Base-by-base conservation (phyloP, 2,888 invertebrate genomes). In the Lepas anatifera region DNA sequence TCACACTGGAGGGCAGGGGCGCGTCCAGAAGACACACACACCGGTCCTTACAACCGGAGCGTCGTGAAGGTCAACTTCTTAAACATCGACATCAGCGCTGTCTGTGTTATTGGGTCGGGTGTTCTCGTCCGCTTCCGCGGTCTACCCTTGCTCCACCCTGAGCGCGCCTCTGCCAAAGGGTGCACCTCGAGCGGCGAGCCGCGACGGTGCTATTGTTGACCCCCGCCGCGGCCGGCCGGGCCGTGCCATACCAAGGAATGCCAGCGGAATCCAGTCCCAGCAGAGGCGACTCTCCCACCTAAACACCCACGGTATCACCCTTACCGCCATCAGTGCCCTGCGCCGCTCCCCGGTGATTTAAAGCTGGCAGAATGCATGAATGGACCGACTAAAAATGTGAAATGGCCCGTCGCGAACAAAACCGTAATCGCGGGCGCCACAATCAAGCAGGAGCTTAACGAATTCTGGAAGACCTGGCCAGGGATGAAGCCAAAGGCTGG, bases 321-420 rank as follows among this genome's bases (percentile, higher is more conserved):
- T 58, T 58, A 58, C 58, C 16, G 58, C 6, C 58, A 32, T 2
- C 58, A 29, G 18, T 58, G 58, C 58, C 29, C 32, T 16, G 58
- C 7, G 32, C 32, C 32, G 58, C 32, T 58, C 58, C 18, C 32
- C 29, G 58, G 58, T 58, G 58, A 58, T 58, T 58, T 58, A 58
- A 58, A 58, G n/a, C 58, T 58, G 18, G 32, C 58, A 58, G 58
- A 58, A 58, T 58, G 58, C 58, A 58, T 58, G 58, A 58, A 58
- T 58, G 58, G 58, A 58, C 29, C 32, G 18, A 29, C 32, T 32
- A 58, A 58, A 58, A 58, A 58, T 58, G 58, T 58, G 58, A 18
- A 58, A 58, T 58, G 58, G 58, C 58, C 7, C 16, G 18, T 29
- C 27, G 58, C 58, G 58, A 58, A 58, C 32, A 58, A 58, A 32